Percentiles rank a stretch among this genome's conserved stretches.
Evolutionary conservation across 2,113 vertebrate species (phyloP).

Genomic region (Emydocephalus ijimae): DNA sequence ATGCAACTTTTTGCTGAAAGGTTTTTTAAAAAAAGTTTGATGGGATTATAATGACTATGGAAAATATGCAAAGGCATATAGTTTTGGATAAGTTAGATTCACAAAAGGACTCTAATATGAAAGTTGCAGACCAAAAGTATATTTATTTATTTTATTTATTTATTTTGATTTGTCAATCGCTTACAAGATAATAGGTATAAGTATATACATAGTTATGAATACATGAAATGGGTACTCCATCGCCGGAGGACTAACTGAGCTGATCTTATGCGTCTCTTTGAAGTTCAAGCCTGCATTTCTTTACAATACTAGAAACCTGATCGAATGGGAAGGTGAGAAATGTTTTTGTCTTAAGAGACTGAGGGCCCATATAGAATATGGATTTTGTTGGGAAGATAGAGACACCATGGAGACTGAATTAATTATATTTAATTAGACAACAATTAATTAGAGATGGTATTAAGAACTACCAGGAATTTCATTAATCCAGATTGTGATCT

Average conservation of each 20-base stretch:
- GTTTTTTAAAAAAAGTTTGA: neutral
- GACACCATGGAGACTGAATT: neutral
- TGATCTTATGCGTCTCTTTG: neutral
- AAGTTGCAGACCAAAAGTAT: neutral
- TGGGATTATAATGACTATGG: neutral
- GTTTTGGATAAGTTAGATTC: neutral
- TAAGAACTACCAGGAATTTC: neutral
- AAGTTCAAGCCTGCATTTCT: neutral
- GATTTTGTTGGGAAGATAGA: neutral
- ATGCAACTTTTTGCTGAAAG: neutral
- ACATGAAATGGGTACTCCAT: too few species aligned
- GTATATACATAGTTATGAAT: too few species aligned
- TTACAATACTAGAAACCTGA: neutral
- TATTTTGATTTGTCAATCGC: too few species aligned
- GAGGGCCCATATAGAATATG: neutral
- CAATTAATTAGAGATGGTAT: neutral
- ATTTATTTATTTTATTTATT: too few species aligned
- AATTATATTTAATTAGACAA: neutral
- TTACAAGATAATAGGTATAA: too few species aligned
- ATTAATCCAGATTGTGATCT: neutral
- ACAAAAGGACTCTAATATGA: neutral
- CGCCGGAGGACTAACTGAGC: neutral
- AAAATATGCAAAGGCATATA: neutral
- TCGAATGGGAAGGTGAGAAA: neutral
- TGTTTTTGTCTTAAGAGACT: neutral